Conservation (phyloP, 2,797 vertebrate species). For the Distichodus sexfasciatus region DNA sequence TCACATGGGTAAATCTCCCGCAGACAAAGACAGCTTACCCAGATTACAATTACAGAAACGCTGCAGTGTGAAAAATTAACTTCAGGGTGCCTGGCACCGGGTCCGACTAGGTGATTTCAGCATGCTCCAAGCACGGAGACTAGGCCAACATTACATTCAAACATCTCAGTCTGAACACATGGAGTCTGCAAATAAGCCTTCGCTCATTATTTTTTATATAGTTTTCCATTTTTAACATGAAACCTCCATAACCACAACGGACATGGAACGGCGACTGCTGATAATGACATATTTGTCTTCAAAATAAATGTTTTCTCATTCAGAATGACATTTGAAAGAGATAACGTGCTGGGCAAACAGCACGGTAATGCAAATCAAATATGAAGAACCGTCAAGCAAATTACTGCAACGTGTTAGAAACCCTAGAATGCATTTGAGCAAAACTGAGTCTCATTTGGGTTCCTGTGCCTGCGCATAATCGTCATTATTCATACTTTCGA, state of each 20-base stretch:
- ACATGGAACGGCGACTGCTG: too few relatives aligned
- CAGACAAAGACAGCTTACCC: conserved; percentile 71
- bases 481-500: background rate
- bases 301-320: too few relatives aligned
- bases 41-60: conserved; percentile 64
- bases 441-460: background rate
- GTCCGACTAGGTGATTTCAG: background rate
- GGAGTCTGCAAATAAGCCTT: too few relatives aligned
- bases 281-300: too few relatives aligned
- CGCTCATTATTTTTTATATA: too few relatives aligned
- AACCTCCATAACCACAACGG: too few relatives aligned
- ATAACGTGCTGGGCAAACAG: too few relatives aligned
- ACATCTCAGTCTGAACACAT: too few relatives aligned
- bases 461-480: background rate
- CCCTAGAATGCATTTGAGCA: background rate
- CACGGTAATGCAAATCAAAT: background rate
- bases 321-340: too few relatives aligned
- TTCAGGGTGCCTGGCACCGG: conserved; percentile 52
- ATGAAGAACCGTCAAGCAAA: background rate
- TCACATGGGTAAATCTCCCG: conserved; percentile 70
- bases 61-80: conserved; percentile 61
- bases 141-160: too few relatives aligned
- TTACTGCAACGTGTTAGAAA: background rate
- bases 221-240: too few relatives aligned
- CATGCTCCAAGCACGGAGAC: too few relatives aligned